These are phyloP conservation scores for Zeugodacus cucurbitae DNA, from an alignment of 1,140 invertebrate genomes.

Conservation along the genomic window DNA sequence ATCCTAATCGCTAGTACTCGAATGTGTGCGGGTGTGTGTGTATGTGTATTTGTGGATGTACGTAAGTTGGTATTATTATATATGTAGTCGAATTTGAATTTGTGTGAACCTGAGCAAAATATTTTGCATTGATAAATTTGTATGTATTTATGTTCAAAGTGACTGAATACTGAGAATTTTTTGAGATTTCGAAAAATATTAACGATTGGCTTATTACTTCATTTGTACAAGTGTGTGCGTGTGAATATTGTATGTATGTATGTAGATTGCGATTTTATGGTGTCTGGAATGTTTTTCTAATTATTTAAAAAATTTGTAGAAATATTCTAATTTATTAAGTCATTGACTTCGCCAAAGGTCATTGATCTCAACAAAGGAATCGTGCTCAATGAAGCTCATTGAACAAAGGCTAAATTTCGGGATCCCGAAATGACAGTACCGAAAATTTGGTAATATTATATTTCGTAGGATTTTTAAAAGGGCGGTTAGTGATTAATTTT, in stretches of 20 bases:
- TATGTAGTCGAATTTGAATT: not conserved
- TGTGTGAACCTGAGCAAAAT: not conserved
- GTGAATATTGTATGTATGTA: not conserved
- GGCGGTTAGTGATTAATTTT: too few species aligned
- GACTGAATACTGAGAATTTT: not conserved
- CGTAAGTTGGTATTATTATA: not conserved
- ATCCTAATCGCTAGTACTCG: not conserved
- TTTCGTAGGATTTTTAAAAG: too few species aligned
- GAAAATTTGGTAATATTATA: too few species aligned
- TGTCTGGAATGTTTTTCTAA: not conserved
- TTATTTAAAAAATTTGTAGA: too few species aligned
- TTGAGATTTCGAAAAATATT: not conserved
- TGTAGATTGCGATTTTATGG: not conserved
- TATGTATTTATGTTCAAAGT: not conserved
- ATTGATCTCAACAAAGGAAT: too few species aligned
- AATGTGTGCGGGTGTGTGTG: not conserved
- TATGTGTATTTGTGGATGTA: not conserved
- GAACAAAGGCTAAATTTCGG: too few species aligned
- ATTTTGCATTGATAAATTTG: not conserved
- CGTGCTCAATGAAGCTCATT: too few species aligned
- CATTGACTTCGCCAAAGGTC: too few species aligned
- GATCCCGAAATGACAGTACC: too few species aligned
- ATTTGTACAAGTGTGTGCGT: not conserved
- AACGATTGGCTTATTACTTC: not conserved
- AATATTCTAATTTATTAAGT: too few species aligned